phyloP scores from a whole-genome alignment of 2,797 vertebrate genomes.

The Phataginus tricuspis region DNA sequence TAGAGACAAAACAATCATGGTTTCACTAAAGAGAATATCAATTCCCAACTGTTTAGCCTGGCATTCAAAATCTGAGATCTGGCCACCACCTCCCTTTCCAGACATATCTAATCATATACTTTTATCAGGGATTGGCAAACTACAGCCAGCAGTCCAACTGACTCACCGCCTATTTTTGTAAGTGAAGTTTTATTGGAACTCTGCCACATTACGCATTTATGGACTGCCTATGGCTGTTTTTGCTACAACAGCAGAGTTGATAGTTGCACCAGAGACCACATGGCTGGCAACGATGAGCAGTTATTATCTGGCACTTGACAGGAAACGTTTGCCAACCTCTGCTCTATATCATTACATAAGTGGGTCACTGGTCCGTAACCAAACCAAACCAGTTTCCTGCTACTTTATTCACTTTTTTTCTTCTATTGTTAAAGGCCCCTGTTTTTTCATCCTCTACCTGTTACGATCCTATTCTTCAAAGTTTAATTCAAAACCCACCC shows the following conservation, averaged over 20 bases:
- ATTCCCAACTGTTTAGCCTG: background rate
- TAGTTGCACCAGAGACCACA: background rate
- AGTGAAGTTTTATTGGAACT: background rate
- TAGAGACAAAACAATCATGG: background rate
- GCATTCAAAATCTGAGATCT: constrained; percentile 12
- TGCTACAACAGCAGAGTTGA: background rate
- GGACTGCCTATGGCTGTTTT: background rate
- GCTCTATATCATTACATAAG: background rate
- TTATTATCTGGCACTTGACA: background rate
- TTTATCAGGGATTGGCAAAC: background rate
- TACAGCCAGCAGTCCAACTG: background rate
- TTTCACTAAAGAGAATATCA: constrained; percentile 29
- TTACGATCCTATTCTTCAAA: constrained; percentile 35
- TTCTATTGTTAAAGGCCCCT: background rate
- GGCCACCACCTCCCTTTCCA: background rate
- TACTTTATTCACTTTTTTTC: background rate
- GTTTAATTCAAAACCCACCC: background rate
- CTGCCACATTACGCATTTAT: background rate
- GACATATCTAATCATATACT: background rate
- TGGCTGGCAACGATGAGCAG: background rate
- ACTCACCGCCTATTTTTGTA: background rate
- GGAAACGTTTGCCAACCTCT: background rate
- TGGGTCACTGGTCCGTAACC: background rate
- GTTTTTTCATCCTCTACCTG: background rate
- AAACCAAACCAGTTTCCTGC: background rate